Evolutionary conservation across 2,113 vertebrate species (phyloP).

Genomic region (Tylochromis polylepis): DNA sequence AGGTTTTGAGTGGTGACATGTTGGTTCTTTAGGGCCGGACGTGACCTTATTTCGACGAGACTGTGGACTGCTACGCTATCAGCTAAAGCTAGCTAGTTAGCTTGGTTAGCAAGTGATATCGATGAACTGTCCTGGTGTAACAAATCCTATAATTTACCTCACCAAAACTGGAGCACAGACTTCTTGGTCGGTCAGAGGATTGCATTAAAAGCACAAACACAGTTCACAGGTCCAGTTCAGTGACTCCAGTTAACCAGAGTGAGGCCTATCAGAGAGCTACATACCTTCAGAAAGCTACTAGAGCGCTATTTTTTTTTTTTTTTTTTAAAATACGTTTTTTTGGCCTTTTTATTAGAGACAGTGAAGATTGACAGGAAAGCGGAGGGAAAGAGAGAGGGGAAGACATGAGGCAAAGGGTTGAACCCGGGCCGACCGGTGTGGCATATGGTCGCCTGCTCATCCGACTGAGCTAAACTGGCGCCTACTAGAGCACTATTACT

Average conservation of each 20-base stretch:
- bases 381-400: too few species aligned
- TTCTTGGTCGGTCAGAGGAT: neutral
- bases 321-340: too few species aligned
- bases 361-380: too few species aligned
- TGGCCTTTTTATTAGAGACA: too few species aligned
- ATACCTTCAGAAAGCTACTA: neutral
- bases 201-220: neutral
- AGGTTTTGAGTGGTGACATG: neutral
- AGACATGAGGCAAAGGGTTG: too few species aligned
- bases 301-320: too few species aligned
- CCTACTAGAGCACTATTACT: neutral
- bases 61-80: neutral
- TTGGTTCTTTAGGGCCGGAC: neutral
- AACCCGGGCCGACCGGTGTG: too few species aligned
- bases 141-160: accelerated
- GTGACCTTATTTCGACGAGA: too few species aligned
- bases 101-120: neutral
- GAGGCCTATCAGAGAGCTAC: accelerated
- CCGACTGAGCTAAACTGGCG: too few species aligned
- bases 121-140: neutral
- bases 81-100: neutral
- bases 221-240: neutral
- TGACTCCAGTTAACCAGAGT: neutral
- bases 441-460: too few species aligned
- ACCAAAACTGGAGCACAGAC: neutral